Conservation (phyloP, 1,140 invertebrate species). For the Carposina sasakii region DNA sequence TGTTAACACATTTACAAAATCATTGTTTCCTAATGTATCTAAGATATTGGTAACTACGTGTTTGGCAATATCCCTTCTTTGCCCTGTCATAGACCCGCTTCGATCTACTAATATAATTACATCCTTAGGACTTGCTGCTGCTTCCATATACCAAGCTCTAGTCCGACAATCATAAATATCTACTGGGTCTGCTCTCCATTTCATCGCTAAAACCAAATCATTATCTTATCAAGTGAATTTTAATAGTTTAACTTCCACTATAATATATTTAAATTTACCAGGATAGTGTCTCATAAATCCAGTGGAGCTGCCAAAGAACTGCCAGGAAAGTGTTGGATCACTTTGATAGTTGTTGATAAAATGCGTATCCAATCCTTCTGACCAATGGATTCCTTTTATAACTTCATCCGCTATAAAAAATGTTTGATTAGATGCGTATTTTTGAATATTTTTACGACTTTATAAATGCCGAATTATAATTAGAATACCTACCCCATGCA, state of each 20-base stretch:
- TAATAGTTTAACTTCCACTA: too few species aligned
- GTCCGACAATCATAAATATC: slow-evolving; percentile 93
- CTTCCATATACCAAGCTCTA: slow-evolving; percentile 96
- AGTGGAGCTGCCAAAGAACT: slow-evolving; percentile 96
- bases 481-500: slow-evolving; percentile 84
- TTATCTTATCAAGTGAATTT: background rate
- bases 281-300: slow-evolving; percentile 97
- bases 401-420: slow-evolving; percentile 75
- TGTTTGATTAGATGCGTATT: background rate
- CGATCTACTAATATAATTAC: slow-evolving; percentile 95
- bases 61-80: slow-evolving; percentile 92
- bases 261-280: slow-evolving; percentile 65
- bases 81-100: slow-evolving; percentile 97
- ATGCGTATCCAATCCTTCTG: slow-evolving; percentile 87
- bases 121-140: slow-evolving; percentile 97
- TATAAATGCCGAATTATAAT: too few species aligned
- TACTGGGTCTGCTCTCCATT: slow-evolving; percentile 81
- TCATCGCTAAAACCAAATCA: slow-evolving; percentile 59
- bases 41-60: slow-evolving; percentile 96
- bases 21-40: slow-evolving; percentile 97
- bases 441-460: too few species aligned
- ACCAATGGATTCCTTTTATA: slow-evolving; percentile 84
- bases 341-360: slow-evolving; percentile 91
- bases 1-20: slow-evolving; percentile 97
- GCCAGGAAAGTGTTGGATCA: slow-evolving; percentile 94